Base-by-base conservation (phyloP, 2,888 invertebrate genomes). In the Tetanocera ferruginea region DNA sequence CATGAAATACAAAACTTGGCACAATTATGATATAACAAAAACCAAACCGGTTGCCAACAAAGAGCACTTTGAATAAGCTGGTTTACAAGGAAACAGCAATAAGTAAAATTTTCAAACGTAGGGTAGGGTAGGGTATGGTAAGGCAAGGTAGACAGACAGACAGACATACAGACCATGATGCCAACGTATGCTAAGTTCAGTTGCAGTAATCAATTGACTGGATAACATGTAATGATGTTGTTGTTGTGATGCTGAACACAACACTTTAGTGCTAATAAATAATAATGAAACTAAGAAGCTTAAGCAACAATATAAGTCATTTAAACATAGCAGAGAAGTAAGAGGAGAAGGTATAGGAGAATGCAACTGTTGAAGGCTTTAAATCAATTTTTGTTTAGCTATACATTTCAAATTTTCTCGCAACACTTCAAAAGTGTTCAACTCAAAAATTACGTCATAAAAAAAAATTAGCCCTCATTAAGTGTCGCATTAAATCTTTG, bases 11-110 rank as follows among this genome's bases (percentile, higher is more conserved):
- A 83, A 84, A 82, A 81, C 84, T 85, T 84, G 86, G 85, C 85
- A 86, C 85, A 86, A 86, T 86, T 86, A 86, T 84, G 82, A 83
- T 85, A 86, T 84, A 79, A 76, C 55, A 62, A 64, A 25, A 52
- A 25, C 28, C 70, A 60, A 75, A 79, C 66, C 74, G 28, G 78
- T 78, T 78, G 8, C 5, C 51, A 9, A 5, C 8, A 60, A 72
- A 57, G 5, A 55, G 57, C 57, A 3, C 9, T n/a, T 52, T 52
- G n/a, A 28, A n/a, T 31, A 17, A 34, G 3, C 23, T 17, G 55
- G 19, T 55, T 2, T 5, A 55, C 23, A 19, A 19, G 25, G 25
- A 60, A 60, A 14, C 43, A 43, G 1, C 43, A 43, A 6, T 6
- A 37, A 37, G 37, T 37, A 6, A 8, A 8, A 37, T 4, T 37